Conservation (phyloP, 2,797 vertebrate species). For the Rhodeus uyekii region DNA sequence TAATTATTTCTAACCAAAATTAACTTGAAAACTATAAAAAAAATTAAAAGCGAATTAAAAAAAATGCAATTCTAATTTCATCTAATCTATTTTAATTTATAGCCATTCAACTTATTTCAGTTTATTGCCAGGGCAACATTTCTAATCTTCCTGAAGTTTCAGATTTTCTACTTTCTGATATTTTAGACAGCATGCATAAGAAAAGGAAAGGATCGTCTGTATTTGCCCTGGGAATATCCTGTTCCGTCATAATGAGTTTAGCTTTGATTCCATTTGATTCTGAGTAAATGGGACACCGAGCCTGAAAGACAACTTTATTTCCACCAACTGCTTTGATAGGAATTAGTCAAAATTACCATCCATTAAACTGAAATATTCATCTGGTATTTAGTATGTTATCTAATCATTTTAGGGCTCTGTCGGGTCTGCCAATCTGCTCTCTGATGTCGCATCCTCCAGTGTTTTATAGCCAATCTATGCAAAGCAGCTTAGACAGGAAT, state of each 20-base stretch:
- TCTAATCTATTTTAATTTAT: no score
- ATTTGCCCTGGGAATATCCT: slow-evolving; percentile 41
- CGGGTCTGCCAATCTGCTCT: slow-evolving; percentile 30
- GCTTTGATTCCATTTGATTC: slow-evolving; percentile 51
- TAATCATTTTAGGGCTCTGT: slow-evolving; percentile 42
- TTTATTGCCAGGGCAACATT: no score
- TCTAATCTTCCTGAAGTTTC: no score
- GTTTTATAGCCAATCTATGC: slow-evolving; percentile 32
- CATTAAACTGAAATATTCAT: slow-evolving; percentile 40
- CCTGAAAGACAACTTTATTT: slow-evolving; percentile 41
- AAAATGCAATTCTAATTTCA: no score
- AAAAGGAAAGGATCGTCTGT: slow-evolving; percentile 25
- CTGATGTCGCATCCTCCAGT: slow-evolving; percentile 32
- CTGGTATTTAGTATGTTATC: slow-evolving; percentile 46
- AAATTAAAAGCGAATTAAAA: no score
- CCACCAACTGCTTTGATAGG: slow-evolving; percentile 35
- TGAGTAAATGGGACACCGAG: slow-evolving; percentile 30
- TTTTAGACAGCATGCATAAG: slow-evolving; percentile 19
- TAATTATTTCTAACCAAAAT: no score
- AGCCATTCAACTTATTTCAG: no score
- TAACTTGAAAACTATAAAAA: no score
- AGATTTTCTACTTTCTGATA: slow-evolving; percentile 25
- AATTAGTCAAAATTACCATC: slow-evolving; percentile 36
- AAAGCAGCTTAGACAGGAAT: slow-evolving; percentile 41
- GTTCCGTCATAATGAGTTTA: slow-evolving; percentile 34